Percentiles rank a stretch among this genome's conserved stretches.
phyloP scores from a whole-genome alignment of 2,797 vertebrate species.

The Acipenser ruthenus region DNA sequence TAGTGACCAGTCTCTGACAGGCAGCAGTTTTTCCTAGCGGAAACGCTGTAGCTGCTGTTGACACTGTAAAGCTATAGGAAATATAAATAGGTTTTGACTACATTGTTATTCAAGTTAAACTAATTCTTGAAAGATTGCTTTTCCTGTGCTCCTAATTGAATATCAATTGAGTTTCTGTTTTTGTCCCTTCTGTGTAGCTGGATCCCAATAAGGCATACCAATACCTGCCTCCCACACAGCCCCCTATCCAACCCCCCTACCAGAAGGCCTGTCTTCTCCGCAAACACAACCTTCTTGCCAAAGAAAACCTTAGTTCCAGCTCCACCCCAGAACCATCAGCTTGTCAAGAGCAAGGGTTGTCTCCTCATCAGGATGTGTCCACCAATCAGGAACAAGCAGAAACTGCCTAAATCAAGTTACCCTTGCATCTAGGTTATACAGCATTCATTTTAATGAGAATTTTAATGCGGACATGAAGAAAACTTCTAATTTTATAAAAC shows the following conservation, averaged over 20 bases:
- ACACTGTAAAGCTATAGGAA: not conserved
- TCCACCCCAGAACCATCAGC: not conserved
- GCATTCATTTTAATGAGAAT: too few species aligned
- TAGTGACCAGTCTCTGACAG: too few species aligned
- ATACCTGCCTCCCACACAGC: constrained; percentile 75
- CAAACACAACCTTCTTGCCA: constrained; percentile 72
- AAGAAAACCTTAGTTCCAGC: constrained; percentile 39
- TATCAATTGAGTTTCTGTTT: too few species aligned
- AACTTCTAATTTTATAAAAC: too few species aligned
- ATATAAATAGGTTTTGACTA: not conserved
- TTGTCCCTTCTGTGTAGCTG: constrained; percentile 34
- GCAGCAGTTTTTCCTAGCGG: too few species aligned
- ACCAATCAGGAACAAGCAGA: constrained; percentile 9
- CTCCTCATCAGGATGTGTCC: constrained; percentile 27
- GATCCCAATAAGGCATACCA: constrained; percentile 62
- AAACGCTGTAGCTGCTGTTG: too few species aligned
- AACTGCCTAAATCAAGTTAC: too few species aligned
- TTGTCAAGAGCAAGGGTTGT: constrained; percentile 17
- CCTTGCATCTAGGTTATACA: too few species aligned
- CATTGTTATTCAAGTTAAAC: too few species aligned
- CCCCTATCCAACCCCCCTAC: constrained; percentile 77
- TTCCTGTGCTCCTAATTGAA: too few species aligned
- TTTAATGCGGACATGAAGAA: too few species aligned
- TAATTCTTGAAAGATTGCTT: too few species aligned
- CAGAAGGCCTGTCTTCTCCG: constrained; percentile 78